Percentiles rank a stretch among this genome's conserved stretches.
phyloP scores from a whole-genome alignment of 1,140 invertebrate species.

The Stegodyphus mimosarum region DNA sequence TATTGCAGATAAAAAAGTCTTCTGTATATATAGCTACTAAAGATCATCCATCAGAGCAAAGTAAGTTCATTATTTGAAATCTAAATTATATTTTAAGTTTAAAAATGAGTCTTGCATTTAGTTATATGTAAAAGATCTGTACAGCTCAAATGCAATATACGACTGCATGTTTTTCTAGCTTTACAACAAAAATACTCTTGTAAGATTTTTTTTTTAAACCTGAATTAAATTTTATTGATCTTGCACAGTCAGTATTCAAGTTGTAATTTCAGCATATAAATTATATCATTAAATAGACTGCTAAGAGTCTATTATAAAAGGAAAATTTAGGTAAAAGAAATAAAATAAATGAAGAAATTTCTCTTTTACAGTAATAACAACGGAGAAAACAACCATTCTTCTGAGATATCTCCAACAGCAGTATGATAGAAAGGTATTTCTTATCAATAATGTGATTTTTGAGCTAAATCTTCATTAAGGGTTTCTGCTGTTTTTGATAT shows the following conservation, averaged over 20 bases:
- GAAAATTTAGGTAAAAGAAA: background rate
- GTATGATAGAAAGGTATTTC: conserved; percentile 30
- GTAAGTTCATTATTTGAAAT: conserved; percentile 14
- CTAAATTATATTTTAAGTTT: too few species aligned
- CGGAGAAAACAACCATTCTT: conserved; percentile 52
- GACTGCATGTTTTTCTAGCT: too few species aligned
- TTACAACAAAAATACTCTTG: too few species aligned
- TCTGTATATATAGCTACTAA: conserved; percentile 76
- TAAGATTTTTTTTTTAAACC: background rate
- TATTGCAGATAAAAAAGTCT: conserved; percentile 77
- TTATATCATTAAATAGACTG: too few species aligned
- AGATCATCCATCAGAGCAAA: conserved; percentile 51
- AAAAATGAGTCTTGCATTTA: background rate
- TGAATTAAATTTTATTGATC: background rate
- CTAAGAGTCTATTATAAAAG: background rate
- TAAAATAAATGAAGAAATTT: background rate
- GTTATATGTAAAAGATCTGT: too few species aligned
- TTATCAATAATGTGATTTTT: too few species aligned
- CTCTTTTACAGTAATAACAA: conserved; percentile 37
- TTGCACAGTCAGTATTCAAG: background rate
- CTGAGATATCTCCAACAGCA: conserved; percentile 42
- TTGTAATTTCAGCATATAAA: too few species aligned
- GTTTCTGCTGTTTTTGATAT: too few species aligned
- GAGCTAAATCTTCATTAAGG: too few species aligned
- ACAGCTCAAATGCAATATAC: too few species aligned